Evolutionary conservation across 2,797 vertebrate genomes (phyloP).

Genomic region (Capromys pilorides): DNA sequence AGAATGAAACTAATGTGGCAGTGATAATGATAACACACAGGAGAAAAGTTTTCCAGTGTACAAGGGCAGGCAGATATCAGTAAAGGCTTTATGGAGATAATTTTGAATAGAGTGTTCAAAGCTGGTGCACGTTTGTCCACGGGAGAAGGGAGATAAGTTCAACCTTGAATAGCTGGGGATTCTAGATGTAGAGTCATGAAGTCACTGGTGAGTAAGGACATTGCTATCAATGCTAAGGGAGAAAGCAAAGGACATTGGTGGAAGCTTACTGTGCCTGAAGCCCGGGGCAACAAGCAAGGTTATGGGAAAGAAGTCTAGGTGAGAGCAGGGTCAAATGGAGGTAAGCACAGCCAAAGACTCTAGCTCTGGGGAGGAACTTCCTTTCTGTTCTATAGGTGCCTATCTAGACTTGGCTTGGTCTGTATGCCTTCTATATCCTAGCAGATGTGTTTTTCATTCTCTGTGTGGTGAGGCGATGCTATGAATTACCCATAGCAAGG

Average conservation of each 20-base stretch:
- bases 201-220: neutral
- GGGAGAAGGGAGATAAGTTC: neutral
- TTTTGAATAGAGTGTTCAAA: neutral
- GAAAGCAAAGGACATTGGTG: neutral
- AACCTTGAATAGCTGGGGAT: neutral
- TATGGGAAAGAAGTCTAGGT: neutral
- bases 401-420: neutral
- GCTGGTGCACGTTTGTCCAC: neutral
- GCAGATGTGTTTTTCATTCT: neutral
- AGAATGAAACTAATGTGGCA: neutral
- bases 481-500: neutral
- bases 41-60: neutral
- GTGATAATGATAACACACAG: neutral
- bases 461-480: neutral
- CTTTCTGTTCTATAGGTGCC: neutral
- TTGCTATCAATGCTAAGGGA: neutral
- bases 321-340: neutral
- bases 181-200: neutral
- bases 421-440: neutral
- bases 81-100: neutral
- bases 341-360: too few relatives aligned
- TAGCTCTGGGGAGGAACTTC: neutral
- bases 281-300: too few relatives aligned
- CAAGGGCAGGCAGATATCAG: neutral
- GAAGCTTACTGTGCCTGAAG: neutral